Percentiles rank a stretch among this genome's conserved stretches.
Evolutionary conservation across 2,113 vertebrate genomes (phyloP).

Genomic region (Microcebus murinus): DNA sequence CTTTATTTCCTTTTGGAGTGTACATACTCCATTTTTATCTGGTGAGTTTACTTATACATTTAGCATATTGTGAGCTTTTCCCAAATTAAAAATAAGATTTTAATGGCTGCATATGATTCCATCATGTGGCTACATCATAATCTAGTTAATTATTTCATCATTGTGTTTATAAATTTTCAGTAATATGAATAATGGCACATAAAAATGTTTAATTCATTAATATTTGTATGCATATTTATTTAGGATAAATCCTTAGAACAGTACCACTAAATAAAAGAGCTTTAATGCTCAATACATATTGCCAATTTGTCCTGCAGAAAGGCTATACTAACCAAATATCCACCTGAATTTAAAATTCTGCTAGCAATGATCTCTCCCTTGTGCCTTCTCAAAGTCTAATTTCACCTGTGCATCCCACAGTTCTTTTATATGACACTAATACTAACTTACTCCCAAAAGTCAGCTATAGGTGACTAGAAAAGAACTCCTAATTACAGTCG

Average conservation of each 20-base stretch:
- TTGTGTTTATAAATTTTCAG: conserved; percentile 9
- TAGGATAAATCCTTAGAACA: background rate
- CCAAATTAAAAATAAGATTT: conserved; percentile 33
- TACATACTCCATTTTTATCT: background rate
- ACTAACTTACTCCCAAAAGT: background rate
- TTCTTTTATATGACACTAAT: background rate
- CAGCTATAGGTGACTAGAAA: background rate
- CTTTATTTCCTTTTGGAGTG: background rate
- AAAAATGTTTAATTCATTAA: background rate
- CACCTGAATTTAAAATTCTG: background rate
- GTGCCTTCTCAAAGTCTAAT: background rate
- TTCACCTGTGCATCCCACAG: background rate
- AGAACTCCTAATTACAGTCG: background rate
- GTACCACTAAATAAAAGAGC: background rate
- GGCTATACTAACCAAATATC: background rate
- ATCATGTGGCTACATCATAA: background rate
- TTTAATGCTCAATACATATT: background rate
- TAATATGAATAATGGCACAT: background rate
- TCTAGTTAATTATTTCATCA: conserved; percentile 16
- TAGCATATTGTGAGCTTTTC: background rate
- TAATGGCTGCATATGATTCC: background rate
- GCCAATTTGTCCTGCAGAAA: background rate
- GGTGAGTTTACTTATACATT: background rate
- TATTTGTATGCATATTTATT: conserved; percentile 5
- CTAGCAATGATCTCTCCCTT: background rate